These are phyloP conservation scores for Epiperipatus broadwayi DNA, from an alignment of 2,888 invertebrate genomes.

Conservation along the genomic window DNA sequence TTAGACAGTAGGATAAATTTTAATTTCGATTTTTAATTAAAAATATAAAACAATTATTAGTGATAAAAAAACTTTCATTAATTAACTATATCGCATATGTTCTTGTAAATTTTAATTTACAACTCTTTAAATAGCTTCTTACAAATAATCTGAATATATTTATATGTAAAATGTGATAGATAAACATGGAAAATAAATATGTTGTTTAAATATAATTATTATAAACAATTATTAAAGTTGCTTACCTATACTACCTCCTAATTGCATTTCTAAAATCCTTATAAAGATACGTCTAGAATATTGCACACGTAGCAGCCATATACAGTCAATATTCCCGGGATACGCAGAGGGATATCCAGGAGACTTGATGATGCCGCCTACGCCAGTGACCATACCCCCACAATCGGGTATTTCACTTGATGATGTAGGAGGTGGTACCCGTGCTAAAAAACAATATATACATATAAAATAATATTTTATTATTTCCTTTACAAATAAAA, in stretches of 20 bases:
- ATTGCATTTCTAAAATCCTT: conserved; percentile 28
- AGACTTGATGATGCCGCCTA: conserved; percentile 27
- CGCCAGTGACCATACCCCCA: conserved; percentile 22
- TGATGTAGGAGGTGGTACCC: conserved; percentile 20
- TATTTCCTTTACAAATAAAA: too few species aligned
- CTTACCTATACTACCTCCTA: conserved; percentile 26
- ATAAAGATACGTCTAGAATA: conserved; percentile 28
- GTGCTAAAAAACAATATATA: conserved; percentile 17
- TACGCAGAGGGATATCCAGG: conserved; percentile 30
- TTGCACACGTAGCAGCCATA: conserved; percentile 31
- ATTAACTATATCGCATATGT: too few species aligned
- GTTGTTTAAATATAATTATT: too few species aligned
- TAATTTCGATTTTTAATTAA: too few species aligned
- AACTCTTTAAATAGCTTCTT: too few species aligned
- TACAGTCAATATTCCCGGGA: conserved; percentile 28
- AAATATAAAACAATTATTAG: too few species aligned
- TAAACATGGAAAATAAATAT: too few species aligned
- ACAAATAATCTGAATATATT: too few species aligned
- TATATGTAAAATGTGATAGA: too few species aligned
- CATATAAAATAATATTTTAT: conserved; percentile 13
- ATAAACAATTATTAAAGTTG: neutral
- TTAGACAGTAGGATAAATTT: too few species aligned
- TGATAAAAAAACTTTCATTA: too few species aligned
- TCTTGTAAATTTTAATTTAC: too few species aligned
- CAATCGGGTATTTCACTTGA: conserved; percentile 19